A percentile compares a stretch with the other conserved stretches of the same genome.
These are phyloP conservation scores for Apotomis capreana DNA, from an alignment of 2,888 invertebrate genomes.

Conservation along the genomic window DNA sequence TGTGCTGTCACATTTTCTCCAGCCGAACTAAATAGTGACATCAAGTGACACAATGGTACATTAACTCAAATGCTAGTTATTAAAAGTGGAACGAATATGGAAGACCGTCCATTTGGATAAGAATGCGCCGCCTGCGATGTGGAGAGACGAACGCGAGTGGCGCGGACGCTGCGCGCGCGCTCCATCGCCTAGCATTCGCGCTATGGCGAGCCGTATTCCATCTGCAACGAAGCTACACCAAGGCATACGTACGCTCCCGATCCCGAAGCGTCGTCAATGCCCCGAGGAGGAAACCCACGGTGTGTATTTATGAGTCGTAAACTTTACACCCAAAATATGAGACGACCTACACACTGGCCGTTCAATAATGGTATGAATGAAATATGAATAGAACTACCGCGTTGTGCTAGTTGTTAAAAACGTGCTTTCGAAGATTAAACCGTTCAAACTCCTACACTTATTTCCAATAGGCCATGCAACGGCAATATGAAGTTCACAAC, in stretches of 20 bases:
- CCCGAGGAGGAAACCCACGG: constrained; percentile 53
- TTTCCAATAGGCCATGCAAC: background rate
- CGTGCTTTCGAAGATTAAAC: background rate
- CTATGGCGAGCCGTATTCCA: constrained; percentile 89
- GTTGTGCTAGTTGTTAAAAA: constrained; percentile 10
- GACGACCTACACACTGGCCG: constrained; percentile 17
- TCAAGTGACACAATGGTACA: background rate
- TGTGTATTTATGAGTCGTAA: constrained; percentile 52
- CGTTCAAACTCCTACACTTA: constrained; percentile 16
- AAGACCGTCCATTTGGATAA: constrained; percentile 45
- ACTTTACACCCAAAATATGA: constrained; percentile 39
- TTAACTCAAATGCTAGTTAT: background rate
- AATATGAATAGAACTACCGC: constrained; percentile 7
- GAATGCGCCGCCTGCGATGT: constrained; percentile 59
- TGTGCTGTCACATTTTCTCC: background rate
- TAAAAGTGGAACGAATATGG: constrained; percentile 33
- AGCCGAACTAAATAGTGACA: background rate
- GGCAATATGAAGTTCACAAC: background rate
- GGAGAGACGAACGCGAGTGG: constrained; percentile 52
- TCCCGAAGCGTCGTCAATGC: constrained; percentile 56
- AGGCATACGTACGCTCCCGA: constrained; percentile 49
- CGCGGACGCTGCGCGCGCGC: constrained; percentile 83
- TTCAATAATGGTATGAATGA: constrained; percentile 8
- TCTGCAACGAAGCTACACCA: constrained; percentile 80
- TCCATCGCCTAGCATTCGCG: constrained; percentile 89